phyloP scores from a whole-genome alignment of 1,140 invertebrate genomes.

The Condylostylus longicornis region DNA sequence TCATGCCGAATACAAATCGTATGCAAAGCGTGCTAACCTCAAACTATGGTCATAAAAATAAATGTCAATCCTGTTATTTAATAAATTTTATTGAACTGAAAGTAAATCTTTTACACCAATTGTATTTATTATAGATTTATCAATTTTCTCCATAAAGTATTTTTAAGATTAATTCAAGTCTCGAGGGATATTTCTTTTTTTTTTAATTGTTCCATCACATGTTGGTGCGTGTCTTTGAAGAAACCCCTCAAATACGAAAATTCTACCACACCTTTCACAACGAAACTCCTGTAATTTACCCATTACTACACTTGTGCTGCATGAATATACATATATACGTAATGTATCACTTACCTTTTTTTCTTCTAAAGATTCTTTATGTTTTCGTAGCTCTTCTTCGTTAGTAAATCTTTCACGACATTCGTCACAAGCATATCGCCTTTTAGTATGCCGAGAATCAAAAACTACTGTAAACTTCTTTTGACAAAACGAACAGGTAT shows the following conservation, averaged over 20 bases:
- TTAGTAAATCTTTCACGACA: constrained; percentile 31
- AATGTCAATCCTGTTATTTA: not conserved
- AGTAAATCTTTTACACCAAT: too few relatives aligned
- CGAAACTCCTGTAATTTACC: too few relatives aligned
- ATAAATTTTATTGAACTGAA: too few relatives aligned
- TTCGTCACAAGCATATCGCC: constrained; percentile 26
- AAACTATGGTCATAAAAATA: constrained; percentile 39
- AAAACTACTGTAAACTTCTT: constrained; percentile 28
- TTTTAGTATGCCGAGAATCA: constrained; percentile 26
- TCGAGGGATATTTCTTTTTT: constrained; percentile 2
- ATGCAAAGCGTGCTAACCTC: constrained; percentile 36
- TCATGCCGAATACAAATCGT: constrained; percentile 39
- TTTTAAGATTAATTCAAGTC: too few relatives aligned
- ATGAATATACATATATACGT: too few relatives aligned
- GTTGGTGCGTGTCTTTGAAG: constrained; percentile 25
- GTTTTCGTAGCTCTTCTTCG: constrained; percentile 23
- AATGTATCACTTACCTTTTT: too few relatives aligned
- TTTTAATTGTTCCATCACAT: constrained; percentile 29
- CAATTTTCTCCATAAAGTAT: constrained; percentile 6
- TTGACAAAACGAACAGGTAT: constrained; percentile 25
- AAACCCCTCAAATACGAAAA: constrained; percentile 29
- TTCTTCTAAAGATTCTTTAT: constrained; percentile 26
- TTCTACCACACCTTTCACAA: constrained; percentile 26
- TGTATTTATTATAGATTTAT: not conserved
- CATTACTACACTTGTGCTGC: too few relatives aligned